Evolutionary conservation across 2,888 invertebrate species (phyloP), one percentile per base, ranked within the genome.

Genomic region (Zygothrica quintamaculata): DNA sequence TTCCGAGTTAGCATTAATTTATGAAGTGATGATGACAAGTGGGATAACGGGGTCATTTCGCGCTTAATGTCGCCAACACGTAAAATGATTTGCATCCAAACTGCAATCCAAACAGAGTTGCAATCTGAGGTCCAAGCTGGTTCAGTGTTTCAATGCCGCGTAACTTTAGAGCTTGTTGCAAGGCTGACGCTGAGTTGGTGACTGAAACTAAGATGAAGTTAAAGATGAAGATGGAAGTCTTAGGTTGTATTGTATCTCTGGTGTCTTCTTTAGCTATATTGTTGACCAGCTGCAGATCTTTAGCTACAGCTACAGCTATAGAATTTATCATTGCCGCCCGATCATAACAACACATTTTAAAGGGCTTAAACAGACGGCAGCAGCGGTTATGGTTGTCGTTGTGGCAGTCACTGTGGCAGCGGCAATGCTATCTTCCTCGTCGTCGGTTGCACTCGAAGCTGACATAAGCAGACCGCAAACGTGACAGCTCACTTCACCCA

Each of bases 41-140:
- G 88, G 88, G 88, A 87, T 87, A 88, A 88, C 87, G 86, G 88
- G 86, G 86, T 87, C 86, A 87, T 87, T 88, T 87, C 88, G 86
- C 67, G 79, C 88, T 88, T 87, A 87, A 87, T 87, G 86, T 88
- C 88, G 88, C 86, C 85, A 88, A 88, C 88, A 88, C 88, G 86
- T 88, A 87, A 88, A 87, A 82, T 88, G 84, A 88, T 84, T 82
- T 84, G 84, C 88, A 84, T 87, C 82, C 77, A 67, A 71, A 34
- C n/a, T n/a, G n/a, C n/a, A n/a, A n/a, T n/a, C n/a, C n/a, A n/a
- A n/a, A n/a, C n/a, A n/a, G n/a, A n/a, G n/a, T n/a, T n/a, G n/a
- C n/a, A n/a, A n/a, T n/a, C n/a, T 25, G 65, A 68, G 65, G 29
- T 46, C 22, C 58, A 25, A 25, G 65, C 22, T 22, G 18, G 3